Evolutionary conservation across 2,888 invertebrate species (phyloP).

Genomic region (Macroteleia sp.): DNA sequence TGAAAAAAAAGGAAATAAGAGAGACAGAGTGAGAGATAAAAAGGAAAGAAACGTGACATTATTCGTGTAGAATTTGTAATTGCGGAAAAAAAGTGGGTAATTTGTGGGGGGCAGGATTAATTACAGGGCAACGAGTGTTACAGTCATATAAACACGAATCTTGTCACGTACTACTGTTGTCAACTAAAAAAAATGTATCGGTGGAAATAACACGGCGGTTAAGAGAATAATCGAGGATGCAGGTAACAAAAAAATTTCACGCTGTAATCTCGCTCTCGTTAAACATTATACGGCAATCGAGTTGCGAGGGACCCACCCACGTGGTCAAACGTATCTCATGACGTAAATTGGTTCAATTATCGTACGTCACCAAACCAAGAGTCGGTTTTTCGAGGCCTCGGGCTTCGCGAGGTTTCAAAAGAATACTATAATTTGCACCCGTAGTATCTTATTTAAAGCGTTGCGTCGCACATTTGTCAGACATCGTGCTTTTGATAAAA

Average conservation of each 20-base stretch:
- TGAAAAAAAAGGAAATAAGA: no score
- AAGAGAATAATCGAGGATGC: conserved; percentile 12
- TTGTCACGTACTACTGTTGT: conserved; percentile 55
- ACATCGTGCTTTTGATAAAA: conserved; percentile 1
- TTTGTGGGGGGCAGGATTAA: conserved; percentile 34
- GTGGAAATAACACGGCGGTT: conserved; percentile 35
- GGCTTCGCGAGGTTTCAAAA: conserved; percentile 10
- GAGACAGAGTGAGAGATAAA: no score
- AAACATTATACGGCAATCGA: conserved; percentile 41
- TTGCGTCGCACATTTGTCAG: conserved; percentile 8
- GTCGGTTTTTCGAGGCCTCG: conserved; percentile 31
- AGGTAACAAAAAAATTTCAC: conserved; percentile 28
- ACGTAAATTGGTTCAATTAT: conserved; percentile 56
- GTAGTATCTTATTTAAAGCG: conserved; percentile 26
- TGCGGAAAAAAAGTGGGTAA: conserved; percentile 38
- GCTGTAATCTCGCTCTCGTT: conserved; percentile 53
- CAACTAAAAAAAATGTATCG: conserved; percentile 20
- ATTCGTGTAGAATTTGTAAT: conserved; percentile 32
- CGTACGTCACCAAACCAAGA: conserved; percentile 46
- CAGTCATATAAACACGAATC: conserved; percentile 42
- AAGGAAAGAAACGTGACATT: conserved; percentile 1
- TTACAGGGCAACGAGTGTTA: conserved; percentile 30
- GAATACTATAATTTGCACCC: conserved; percentile 21
- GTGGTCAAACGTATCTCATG: conserved; percentile 43
- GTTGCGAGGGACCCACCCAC: conserved; percentile 45